phyloP scores from a whole-genome alignment of 2,888 invertebrate genomes.

The Acronicta leporina region DNA sequence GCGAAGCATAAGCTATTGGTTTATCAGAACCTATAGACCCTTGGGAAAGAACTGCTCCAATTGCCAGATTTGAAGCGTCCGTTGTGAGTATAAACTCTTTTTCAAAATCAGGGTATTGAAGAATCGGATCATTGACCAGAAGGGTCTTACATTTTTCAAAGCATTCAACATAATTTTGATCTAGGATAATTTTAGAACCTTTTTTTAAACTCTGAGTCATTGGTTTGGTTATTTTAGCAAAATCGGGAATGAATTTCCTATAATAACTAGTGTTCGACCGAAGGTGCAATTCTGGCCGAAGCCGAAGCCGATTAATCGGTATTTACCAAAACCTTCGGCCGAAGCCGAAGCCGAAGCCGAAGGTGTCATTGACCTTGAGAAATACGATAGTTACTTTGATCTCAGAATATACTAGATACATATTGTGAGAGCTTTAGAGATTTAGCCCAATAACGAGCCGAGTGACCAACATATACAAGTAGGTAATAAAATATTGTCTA shows the following conservation, averaged over 20 bases:
- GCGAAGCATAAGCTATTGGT: background rate
- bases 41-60: background rate
- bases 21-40: background rate
- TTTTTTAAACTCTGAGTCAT: conserved; percentile 4
- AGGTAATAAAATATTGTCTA: too few species aligned
- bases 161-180: background rate
- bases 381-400: too few species aligned
- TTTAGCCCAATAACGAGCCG: too few species aligned
- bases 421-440: too few species aligned
- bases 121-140: background rate
- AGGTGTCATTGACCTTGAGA: too few species aligned
- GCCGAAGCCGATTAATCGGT: too few species aligned
- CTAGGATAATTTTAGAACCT: background rate
- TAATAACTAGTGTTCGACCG: too few species aligned
- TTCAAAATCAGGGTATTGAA: background rate
- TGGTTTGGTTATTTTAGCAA: conserved; percentile 1
- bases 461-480: too few species aligned
- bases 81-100: background rate
- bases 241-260: conserved; percentile 4
- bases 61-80: background rate
- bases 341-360: too few species aligned
- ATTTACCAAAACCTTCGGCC: too few species aligned
- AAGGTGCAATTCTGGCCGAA: too few species aligned
- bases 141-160: conserved; percentile 1
- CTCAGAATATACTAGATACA: too few species aligned